Percentiles rank a stretch among this genome's conserved stretches.
phyloP scores from a whole-genome alignment of 2,888 invertebrate genomes.

The Drosophila subsilvestris region DNA sequence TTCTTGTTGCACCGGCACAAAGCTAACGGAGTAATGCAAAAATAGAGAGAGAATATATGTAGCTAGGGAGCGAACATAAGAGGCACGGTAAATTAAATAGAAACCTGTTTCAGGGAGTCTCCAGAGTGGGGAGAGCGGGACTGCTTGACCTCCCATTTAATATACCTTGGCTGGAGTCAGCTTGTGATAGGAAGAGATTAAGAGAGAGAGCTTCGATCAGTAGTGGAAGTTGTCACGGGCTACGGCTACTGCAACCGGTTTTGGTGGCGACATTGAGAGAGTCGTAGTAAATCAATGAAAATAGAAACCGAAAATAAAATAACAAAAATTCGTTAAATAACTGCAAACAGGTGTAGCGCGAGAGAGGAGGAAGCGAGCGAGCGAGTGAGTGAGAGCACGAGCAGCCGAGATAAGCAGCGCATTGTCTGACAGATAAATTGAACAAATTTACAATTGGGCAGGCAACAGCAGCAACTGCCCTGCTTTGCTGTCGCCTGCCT shows the following conservation, averaged over 20 bases:
- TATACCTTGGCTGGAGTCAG: neutral
- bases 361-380: slow-evolving; percentile 6
- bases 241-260: slow-evolving; percentile 59
- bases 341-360: slow-evolving; percentile 66
- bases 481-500: slow-evolving; percentile 23
- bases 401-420: slow-evolving; percentile 30
- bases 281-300: slow-evolving; percentile 54
- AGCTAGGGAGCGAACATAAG: slow-evolving; percentile 3
- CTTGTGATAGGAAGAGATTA: slow-evolving; percentile 9
- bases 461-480: neutral
- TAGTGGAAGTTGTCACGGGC: slow-evolving; percentile 23
- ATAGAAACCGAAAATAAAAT: slow-evolving; percentile 42
- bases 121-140: too few relatives aligned
- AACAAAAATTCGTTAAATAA: slow-evolving; percentile 69
- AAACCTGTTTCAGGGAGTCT: neutral
- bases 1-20: slow-evolving; percentile 68
- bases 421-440: slow-evolving; percentile 34
- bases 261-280: slow-evolving; percentile 61
- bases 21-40: slow-evolving; percentile 48
- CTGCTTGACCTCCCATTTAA: neutral
- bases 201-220: slow-evolving; percentile 20
- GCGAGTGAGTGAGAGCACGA: slow-evolving; percentile 32
- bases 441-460: slow-evolving; percentile 30
- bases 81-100: neutral
- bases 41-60: slow-evolving; percentile 19